Conservation (phyloP, 2,888 invertebrate species). For the Willowsia nigromaculata region DNA sequence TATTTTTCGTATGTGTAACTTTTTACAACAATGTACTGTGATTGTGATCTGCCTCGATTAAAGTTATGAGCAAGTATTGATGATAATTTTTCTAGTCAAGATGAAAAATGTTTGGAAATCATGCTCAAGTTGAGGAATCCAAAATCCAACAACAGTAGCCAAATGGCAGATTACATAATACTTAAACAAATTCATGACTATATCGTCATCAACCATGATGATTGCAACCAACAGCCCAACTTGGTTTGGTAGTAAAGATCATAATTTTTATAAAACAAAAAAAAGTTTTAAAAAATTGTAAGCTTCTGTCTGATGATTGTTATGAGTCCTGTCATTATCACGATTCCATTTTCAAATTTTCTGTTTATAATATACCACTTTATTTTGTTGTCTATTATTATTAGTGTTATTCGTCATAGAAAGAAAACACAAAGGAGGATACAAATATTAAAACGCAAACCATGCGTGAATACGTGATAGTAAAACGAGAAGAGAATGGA, state of each 20-base stretch:
- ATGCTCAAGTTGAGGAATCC: background rate
- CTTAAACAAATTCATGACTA: conserved; percentile 14
- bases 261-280: background rate
- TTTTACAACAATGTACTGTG: background rate
- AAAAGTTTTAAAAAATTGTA: background rate
- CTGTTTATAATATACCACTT: background rate
- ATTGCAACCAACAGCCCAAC: conserved; percentile 23
- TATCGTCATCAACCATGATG: conserved; percentile 16
- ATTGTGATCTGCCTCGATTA: background rate
- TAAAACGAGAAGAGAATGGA: conserved; percentile 23
- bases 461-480: conserved; percentile 63
- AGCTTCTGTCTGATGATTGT: conserved; percentile 32
- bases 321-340: conserved; percentile 61
- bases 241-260: background rate
- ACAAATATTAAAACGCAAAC: conserved; percentile 43
- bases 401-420: background rate
- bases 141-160: background rate
- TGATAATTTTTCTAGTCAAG: background rate
- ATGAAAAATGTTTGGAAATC: conserved; percentile 3
- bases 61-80: background rate
- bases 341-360: conserved; percentile 50
- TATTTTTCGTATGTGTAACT: background rate
- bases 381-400: background rate
- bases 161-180: conserved; percentile 27
- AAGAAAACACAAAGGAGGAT: background rate